These are phyloP conservation scores for Stichopus horrens DNA, from an alignment of 53 echinoderm and acorn worm species.

Conservation along the genomic window DNA sequence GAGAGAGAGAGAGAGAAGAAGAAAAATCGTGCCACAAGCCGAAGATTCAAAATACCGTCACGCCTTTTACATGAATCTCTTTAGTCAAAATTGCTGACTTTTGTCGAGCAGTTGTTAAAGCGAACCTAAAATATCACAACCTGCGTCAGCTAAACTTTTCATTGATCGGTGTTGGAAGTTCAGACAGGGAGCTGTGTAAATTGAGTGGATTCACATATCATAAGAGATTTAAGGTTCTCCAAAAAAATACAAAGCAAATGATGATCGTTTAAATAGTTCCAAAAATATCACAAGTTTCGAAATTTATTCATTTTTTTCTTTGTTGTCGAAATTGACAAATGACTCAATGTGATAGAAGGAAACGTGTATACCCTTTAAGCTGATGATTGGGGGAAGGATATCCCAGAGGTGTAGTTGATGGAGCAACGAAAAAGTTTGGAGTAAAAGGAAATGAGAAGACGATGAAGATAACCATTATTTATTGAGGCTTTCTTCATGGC, in stretches of 20 bases:
- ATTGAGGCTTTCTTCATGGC: constrained; percentile 12
- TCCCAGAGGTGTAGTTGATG: constrained; percentile 2
- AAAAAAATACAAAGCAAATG: too few relatives aligned
- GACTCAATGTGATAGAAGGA: neutral
- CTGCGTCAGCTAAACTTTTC: too few relatives aligned
- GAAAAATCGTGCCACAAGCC: neutral
- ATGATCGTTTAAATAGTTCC: neutral
- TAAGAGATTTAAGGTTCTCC: too few relatives aligned
- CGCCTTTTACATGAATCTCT: neutral
- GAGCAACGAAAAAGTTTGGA: constrained; percentile 13
- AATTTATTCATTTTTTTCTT: neutral
- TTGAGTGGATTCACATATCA: too few relatives aligned
- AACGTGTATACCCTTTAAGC: neutral
- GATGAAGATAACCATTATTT: constrained; percentile 29
- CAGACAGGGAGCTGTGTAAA: too few relatives aligned
- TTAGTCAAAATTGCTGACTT: constrained; percentile 2
- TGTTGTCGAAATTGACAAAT: neutral
- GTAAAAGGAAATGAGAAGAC: constrained; percentile 8
- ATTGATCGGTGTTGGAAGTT: too few relatives aligned
- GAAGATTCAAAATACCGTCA: constrained; percentile 26
- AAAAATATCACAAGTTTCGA: neutral
- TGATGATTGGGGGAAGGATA: neutral
- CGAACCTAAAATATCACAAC: neutral
- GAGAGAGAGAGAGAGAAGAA: neutral
- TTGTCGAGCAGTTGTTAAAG: neutral